Evolutionary conservation across 2,113 vertebrate species (phyloP).

Genomic region (Scalopus aquaticus): DNA sequence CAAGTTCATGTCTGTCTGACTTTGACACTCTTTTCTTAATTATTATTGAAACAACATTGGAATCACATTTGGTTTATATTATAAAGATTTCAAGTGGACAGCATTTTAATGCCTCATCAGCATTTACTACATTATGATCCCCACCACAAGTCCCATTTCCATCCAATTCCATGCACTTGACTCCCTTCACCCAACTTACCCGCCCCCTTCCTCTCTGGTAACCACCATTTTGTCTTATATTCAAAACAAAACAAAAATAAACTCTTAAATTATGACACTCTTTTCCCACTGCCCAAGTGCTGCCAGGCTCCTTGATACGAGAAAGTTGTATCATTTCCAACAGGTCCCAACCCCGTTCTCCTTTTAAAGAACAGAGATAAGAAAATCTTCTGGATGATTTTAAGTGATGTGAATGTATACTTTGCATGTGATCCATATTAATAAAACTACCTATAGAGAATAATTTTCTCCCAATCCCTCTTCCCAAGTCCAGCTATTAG

Average conservation of each 20-base stretch:
- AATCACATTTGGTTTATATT: not conserved
- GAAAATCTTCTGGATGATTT: not conserved
- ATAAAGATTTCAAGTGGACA: not conserved
- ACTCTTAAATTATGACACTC: not conserved
- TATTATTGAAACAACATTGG: not conserved
- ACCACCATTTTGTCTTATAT: not conserved
- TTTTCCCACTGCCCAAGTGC: not conserved
- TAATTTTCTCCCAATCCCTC: not conserved
- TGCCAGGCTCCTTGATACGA: not conserved
- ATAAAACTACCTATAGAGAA: not conserved
- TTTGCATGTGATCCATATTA: not conserved
- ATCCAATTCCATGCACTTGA: not conserved
- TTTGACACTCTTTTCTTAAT: not conserved
- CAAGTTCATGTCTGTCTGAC: not conserved
- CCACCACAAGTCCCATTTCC: not conserved
- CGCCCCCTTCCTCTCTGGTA: not conserved
- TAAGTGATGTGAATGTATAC: not conserved
- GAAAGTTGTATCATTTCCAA: not conserved
- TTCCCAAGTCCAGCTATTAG: not conserved
- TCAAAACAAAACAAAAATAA: not conserved
- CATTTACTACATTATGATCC: not conserved
- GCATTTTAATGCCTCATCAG: not conserved
- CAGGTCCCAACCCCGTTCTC: not conserved
- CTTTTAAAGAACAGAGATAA: slow-evolving; percentile 68
- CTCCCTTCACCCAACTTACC: not conserved